Evolutionary conservation across 2,113 vertebrate species (phyloP).

Genomic region (Alectura lathami): DNA sequence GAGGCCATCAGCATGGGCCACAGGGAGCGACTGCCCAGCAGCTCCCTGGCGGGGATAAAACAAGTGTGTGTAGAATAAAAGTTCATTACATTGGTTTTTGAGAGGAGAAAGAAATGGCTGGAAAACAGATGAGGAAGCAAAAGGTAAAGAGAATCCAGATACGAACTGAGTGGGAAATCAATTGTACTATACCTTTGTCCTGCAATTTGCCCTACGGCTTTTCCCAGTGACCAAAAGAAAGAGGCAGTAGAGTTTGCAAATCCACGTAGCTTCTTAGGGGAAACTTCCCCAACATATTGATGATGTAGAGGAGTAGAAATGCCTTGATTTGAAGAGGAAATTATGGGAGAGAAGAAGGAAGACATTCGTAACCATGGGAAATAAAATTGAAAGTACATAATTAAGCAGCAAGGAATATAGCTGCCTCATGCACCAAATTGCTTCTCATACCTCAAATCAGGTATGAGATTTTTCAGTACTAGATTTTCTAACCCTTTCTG

Average conservation of each 20-base stretch:
- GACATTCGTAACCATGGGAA: not conserved
- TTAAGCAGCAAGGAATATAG: not conserved
- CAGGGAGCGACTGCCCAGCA: constrained; percentile 81
- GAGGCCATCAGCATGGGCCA: constrained; percentile 83
- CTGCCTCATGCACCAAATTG: not conserved
- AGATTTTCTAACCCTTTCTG: not conserved
- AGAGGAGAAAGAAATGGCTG: not conserved
- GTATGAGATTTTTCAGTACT: not conserved
- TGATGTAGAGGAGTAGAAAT: constrained; percentile 67
- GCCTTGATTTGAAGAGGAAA: constrained; percentile 24
- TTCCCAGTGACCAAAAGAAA: constrained; percentile 79
- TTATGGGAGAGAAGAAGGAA: not conserved
- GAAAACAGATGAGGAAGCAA: not conserved
- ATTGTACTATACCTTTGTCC: constrained; percentile 80
- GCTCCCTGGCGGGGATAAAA: constrained; percentile 71
- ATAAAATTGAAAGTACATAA: not conserved
- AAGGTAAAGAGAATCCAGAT: not conserved
- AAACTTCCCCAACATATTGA: constrained; percentile 80
- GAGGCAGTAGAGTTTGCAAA: constrained; percentile 76
- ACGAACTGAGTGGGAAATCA: not conserved
- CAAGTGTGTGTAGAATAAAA: rapidly evolving
- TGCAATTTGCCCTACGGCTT: constrained; percentile 83
- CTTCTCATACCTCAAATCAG: not conserved
- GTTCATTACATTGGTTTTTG: not conserved
- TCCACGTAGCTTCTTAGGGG: constrained; percentile 79